A percentile compares a stretch with the other conserved stretches of the same genome.
These are phyloP conservation scores for Amphiduros pacificus DNA, from an alignment of 2,888 invertebrate genomes.

Conservation along the genomic window DNA sequence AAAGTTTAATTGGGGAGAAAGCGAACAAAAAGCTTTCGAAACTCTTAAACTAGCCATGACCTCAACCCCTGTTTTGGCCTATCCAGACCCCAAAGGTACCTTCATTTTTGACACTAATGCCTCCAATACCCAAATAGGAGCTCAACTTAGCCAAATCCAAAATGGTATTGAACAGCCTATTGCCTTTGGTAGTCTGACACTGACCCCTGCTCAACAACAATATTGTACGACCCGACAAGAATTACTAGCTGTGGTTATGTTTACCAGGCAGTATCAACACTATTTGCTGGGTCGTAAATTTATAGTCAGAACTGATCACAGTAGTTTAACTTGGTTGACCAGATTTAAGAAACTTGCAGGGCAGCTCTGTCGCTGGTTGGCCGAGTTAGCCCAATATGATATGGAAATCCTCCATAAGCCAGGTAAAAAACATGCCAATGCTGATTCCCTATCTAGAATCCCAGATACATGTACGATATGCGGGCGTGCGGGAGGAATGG, in stretches of 20 bases:
- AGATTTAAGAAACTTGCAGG: not conserved
- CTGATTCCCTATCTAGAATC: not conserved
- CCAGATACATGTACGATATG: too few relatives aligned
- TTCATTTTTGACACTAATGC: constrained; percentile 2
- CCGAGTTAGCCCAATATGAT: not conserved
- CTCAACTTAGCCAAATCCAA: not conserved
- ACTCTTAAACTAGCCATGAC: too few relatives aligned
- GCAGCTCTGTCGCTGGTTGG: not conserved
- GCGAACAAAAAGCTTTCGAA: too few relatives aligned
- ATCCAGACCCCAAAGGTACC: too few relatives aligned
- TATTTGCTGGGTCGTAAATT: not conserved
- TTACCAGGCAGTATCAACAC: not conserved
- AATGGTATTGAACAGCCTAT: not conserved
- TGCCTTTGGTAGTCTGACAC: not conserved
- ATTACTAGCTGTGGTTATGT: not conserved
- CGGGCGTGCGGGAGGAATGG: too few relatives aligned
- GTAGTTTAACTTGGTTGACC: not conserved
- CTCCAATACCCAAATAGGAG: not conserved
- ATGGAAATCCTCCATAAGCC: not conserved
- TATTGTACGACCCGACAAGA: not conserved
- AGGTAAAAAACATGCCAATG: constrained; percentile 1
- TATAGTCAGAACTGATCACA: not conserved
- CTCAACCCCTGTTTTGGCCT: too few relatives aligned
- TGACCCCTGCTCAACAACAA: not conserved
- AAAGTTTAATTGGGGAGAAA: too few relatives aligned